Conservation (phyloP, 2,797 vertebrate genomes). For the Columba guinea region DNA sequence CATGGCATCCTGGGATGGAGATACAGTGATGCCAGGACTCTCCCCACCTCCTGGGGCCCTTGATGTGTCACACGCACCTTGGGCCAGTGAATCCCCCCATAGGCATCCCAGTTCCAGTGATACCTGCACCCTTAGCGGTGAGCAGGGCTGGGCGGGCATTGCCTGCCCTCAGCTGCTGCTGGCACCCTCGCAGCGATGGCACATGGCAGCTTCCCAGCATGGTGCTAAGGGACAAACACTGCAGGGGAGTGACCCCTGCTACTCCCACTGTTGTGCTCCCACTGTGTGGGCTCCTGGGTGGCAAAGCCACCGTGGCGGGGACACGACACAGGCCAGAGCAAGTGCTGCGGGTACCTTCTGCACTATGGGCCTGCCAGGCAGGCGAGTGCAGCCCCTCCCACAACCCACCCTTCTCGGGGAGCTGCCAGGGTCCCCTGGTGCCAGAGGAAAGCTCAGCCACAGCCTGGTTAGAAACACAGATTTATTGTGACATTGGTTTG, state of each 20-base stretch:
- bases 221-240: neutral
- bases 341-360: accelerated
- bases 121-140: neutral
- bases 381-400: accelerated
- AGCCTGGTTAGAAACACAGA: neutral
- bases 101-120: neutral
- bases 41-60: accelerated
- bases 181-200: neutral
- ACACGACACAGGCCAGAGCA: neutral
- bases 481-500: constrained; percentile 28
- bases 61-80: accelerated
- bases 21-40: neutral
- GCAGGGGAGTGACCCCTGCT: neutral
- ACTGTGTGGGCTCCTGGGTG: neutral
- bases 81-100: neutral
- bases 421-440: neutral
- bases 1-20: neutral
- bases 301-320: neutral
- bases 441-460: neutral
- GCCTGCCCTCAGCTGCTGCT: accelerated
- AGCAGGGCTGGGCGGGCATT: neutral
- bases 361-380: accelerated
- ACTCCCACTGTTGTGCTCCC: neutral
- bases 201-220: accelerated
- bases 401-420: neutral